phyloP scores from a whole-genome alignment of 2,888 invertebrate genomes.

The Lepas anatifera region DNA sequence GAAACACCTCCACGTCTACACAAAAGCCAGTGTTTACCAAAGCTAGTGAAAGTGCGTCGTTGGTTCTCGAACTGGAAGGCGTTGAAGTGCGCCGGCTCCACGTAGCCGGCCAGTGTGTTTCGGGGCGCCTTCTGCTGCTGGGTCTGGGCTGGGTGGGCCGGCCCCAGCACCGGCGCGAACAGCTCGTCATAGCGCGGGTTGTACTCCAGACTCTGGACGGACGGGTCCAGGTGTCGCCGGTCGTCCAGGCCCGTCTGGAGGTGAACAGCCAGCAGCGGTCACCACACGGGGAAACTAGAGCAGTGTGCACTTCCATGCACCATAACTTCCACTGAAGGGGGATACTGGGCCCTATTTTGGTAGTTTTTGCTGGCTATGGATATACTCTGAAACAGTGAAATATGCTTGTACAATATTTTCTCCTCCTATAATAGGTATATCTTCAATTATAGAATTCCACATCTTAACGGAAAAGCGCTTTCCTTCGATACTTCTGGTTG shows the following conservation, averaged over 20 bases:
- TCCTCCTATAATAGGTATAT: background rate
- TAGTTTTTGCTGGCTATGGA: too few species aligned
- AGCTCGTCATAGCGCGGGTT: constrained; percentile 93
- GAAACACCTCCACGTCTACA: too few species aligned
- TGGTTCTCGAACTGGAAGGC: constrained; percentile 97
- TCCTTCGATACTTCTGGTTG: too few species aligned
- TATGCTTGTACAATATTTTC: background rate
- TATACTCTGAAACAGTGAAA: background rate
- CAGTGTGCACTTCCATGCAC: too few species aligned
- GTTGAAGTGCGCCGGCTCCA: constrained; percentile 89
- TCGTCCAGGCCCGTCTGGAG: constrained; percentile 23
- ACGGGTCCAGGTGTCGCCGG: constrained; percentile 55
- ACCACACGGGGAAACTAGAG: too few species aligned
- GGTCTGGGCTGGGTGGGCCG: constrained; percentile 84
- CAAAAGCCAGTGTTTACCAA: too few species aligned
- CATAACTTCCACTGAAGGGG: too few species aligned
- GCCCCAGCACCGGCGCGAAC: constrained; percentile 82
- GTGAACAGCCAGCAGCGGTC: too few species aligned
- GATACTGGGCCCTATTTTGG: too few species aligned
- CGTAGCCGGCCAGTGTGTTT: constrained; percentile 86
- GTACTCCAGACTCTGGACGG: constrained; percentile 65
- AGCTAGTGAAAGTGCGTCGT: constrained; percentile 83
- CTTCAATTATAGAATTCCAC: too few species aligned
- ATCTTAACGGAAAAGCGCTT: too few species aligned
- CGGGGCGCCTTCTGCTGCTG: constrained; percentile 73